Percentiles rank a stretch among this genome's conserved stretches.
Conservation (phyloP, 2,888 invertebrate genomes). For the Sipha maydis region DNA sequence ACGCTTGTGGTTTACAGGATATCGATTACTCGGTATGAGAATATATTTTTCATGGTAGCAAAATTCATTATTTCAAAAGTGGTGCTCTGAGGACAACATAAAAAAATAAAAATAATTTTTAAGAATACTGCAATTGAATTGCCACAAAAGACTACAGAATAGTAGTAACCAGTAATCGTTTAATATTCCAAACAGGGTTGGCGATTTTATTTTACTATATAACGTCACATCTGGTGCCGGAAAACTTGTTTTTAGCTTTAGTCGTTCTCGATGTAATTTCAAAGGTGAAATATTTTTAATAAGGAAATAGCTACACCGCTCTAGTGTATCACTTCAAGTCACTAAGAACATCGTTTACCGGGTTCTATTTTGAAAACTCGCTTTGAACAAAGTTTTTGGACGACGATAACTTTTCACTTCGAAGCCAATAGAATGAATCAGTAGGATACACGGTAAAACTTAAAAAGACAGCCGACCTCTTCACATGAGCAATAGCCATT, state of each 20-base stretch:
- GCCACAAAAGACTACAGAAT: conserved; percentile 40
- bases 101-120: background rate
- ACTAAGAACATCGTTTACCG: background rate
- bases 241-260: conserved; percentile 40
- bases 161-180: conserved; percentile 56
- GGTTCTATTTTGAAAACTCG: background rate
- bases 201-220: conserved; percentile 60
- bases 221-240: conserved; percentile 59
- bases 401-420: background rate
- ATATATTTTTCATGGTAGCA: background rate
- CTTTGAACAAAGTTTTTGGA: background rate
- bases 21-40: background rate
- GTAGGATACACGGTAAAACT: background rate
- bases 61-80: background rate
- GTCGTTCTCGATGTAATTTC: conserved; percentile 34
- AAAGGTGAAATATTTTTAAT: conserved; percentile 61
- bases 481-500: background rate
- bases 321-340: background rate
- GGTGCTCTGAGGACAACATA: conserved; percentile 21
- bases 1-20: no score
- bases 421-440: background rate
- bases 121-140: conserved; percentile 22
- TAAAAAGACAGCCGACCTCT: background rate
- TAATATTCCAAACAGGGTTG: conserved; percentile 56
- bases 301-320: conserved; percentile 48